A percentile compares a stretch with the other conserved stretches of the same genome.
Evolutionary conservation across 1,140 invertebrate species (phyloP).

Genomic region (Phymorhynchus buccinoides): DNA sequence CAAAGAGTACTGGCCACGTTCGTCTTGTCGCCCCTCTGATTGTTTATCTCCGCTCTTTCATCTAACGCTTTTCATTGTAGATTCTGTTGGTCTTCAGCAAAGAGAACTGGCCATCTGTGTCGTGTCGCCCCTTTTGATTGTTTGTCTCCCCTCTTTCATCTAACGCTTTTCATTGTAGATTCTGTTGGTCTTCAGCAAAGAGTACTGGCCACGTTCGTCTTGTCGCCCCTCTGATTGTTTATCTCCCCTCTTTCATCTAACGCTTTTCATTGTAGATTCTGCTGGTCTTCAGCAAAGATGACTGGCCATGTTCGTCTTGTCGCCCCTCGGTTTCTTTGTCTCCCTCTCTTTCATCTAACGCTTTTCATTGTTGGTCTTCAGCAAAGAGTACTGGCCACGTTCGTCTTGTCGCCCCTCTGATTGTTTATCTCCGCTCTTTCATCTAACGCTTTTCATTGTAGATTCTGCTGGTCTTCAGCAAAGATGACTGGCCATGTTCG

Average conservation of each 20-base stretch:
- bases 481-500: no score
- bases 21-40: no score
- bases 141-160: not conserved
- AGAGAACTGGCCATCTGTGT: no score
- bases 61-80: constrained; percentile 70
- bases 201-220: no score
- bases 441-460: constrained; percentile 64
- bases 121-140: no score
- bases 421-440: not conserved
- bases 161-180: constrained; percentile 74
- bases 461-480: constrained; percentile 80
- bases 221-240: no score
- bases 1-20: constrained; percentile 80
- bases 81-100: constrained; percentile 80
- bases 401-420: no score
- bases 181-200: constrained; percentile 79
- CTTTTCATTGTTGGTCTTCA: constrained; percentile 78
- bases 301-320: no score
- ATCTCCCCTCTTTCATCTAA: not conserved
- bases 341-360: not conserved
- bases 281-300: constrained; percentile 80
- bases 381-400: constrained; percentile 79
- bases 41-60: not conserved
- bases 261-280: constrained; percentile 76
- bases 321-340: no score